These are phyloP conservation scores for Muscicapa striata DNA, from an alignment of 2,797 vertebrate genomes.

Conservation along the genomic window DNA sequence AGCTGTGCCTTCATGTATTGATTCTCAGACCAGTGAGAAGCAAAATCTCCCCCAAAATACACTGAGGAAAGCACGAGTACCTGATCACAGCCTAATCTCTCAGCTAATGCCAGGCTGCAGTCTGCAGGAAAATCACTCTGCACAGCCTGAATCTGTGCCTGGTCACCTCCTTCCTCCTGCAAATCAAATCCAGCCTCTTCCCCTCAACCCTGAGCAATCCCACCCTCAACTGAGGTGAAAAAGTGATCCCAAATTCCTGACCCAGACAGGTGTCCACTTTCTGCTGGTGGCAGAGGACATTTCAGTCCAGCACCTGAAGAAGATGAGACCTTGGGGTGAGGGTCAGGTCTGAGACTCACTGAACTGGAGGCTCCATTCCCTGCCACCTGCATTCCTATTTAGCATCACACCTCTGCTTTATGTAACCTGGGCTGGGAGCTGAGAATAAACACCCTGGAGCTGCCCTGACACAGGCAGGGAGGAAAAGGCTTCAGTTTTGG, in stretches of 20 bases:
- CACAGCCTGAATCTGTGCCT: background rate
- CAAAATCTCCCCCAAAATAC: constrained; percentile 35
- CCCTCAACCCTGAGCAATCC: background rate
- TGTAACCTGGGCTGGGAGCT: background rate
- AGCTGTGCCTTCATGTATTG: background rate
- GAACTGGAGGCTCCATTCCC: background rate
- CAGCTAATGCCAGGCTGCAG: background rate
- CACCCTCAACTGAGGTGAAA: accelerated
- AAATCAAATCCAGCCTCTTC: background rate
- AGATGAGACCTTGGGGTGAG: background rate
- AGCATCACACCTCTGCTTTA: background rate
- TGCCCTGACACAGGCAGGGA: background rate
- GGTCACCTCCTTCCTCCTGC: background rate
- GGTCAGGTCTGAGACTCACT: background rate
- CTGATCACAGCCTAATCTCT: constrained; percentile 32
- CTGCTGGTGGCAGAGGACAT: background rate
- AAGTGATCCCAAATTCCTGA: background rate
- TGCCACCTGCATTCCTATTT: background rate
- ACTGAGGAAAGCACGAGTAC: background rate
- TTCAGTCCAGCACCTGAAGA: background rate
- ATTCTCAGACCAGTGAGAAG: constrained; percentile 35
- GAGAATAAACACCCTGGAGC: background rate
- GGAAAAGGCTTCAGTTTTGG: background rate
- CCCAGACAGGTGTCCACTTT: background rate
- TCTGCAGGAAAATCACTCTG: background rate